Evolutionary conservation across 37 sponge, comb jelly and placozoan species (phyloP), one percentile per base, ranked within the genome.

Genomic region (Theonella swinhoei): DNA sequence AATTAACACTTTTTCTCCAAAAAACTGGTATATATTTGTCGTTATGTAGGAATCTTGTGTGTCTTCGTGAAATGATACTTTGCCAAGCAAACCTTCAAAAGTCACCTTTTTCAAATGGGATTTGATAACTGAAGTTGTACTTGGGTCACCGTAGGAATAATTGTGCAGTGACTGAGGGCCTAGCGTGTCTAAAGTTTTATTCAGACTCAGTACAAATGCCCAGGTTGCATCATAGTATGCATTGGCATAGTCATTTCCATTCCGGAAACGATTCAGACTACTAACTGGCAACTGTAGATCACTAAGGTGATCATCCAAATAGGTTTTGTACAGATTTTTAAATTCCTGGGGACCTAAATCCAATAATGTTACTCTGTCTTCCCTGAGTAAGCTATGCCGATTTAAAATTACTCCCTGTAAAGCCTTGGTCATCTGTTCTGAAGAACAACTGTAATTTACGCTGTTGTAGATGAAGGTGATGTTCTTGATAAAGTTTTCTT

Each of bases 191-290:
- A 37, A 64, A 64, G 34, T 33, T 64, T 11, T 22, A 28, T 79
- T 64, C 30, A 79, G 28, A 65, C 42, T 65, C 22, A 79, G 42
- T 25, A 68, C 79, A 41, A 79, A 28, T 4, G 79, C 79, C 79
- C 79, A 79, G 2, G 79, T 79, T 19, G 79, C 35, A 39, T 79
- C 79, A 66, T 66, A 79, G 42, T 66, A 79, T 3, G 54, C 7
- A 7, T 17, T 7, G 7, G 54, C 54, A 47, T 47, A 47, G 7
- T 47, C 54, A 17, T 47, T 47, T 47, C 11, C 54, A 47, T 47
- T 47, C 54, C 7, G 54, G 11, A 17, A 14, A 17, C 54, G 54
- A 14, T 47, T 7, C 54, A 47, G 7, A 47, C 54, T 47, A 14
- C 7, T 47, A 7, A n/a, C n/a, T n/a, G n/a, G n/a, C n/a, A n/a